A percentile compares a stretch with the other conserved stretches of the same genome.
Conservation (phyloP, 2,797 vertebrate species). For the Danio choprae region DNA sequence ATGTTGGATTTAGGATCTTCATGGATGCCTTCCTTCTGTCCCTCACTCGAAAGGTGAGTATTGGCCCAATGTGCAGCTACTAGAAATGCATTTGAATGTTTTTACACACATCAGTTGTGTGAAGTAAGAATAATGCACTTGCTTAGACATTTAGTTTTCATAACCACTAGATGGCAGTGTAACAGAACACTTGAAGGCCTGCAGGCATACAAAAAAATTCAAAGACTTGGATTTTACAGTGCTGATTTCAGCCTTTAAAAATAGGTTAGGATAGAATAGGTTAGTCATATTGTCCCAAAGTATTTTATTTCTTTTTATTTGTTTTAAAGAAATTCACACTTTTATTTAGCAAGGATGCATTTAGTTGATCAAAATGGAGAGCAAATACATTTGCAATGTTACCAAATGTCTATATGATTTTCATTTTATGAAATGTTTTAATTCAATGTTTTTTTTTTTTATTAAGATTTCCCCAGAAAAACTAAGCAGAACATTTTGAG, state of each 20-base stretch:
- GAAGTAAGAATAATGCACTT: not conserved
- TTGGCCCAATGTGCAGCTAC: not conserved
- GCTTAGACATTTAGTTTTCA: not conserved
- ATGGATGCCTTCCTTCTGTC: constrained; percentile 97
- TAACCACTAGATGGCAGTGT: constrained; percentile 32
- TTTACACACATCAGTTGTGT: not conserved
- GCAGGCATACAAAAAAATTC: not conserved
- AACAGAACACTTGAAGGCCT: not conserved
- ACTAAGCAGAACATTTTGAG: not conserved
- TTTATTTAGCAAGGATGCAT: not conserved
- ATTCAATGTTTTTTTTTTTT: too few relatives aligned
- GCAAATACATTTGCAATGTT: not conserved
- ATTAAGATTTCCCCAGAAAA: not conserved
- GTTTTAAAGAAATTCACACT: not conserved
- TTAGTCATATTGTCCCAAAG: not conserved
- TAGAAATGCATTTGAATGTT: not conserved
- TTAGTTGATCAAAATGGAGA: not conserved
- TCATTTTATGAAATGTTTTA: not conserved
- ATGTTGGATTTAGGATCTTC: constrained; percentile 97
- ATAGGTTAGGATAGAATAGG: not conserved
- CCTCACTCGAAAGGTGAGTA: constrained; percentile 80
- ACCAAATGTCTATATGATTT: not conserved
- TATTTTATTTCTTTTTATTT: not conserved
- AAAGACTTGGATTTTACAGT: not conserved
- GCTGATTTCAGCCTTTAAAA: not conserved